Percentiles rank a stretch among this genome's conserved stretches.
phyloP scores from a whole-genome alignment of 2,888 invertebrate species.

The Eueremaeus valkanovi region DNA sequence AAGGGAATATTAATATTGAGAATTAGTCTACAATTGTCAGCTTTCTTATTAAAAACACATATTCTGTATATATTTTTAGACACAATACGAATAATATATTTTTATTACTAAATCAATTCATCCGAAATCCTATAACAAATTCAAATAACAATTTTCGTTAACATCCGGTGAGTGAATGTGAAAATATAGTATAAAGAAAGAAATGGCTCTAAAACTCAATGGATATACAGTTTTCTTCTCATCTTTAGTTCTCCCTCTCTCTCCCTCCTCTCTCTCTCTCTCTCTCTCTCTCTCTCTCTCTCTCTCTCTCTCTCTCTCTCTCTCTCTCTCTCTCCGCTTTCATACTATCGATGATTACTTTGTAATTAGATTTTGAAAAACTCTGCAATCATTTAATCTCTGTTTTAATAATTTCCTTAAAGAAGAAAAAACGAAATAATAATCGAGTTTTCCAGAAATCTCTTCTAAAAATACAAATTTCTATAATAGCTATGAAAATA shows the following conservation, averaged over 20 bases:
- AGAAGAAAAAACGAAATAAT: background rate
- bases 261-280: too few species aligned
- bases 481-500: background rate
- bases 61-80: too few species aligned
- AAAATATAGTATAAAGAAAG: background rate
- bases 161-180: background rate
- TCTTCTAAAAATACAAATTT: background rate
- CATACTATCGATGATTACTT: slow-evolving; percentile 1
- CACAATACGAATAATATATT: too few species aligned
- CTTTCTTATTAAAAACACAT: too few species aligned
- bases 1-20: too few species aligned
- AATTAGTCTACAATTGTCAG: too few species aligned
- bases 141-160: slow-evolving; percentile 21
- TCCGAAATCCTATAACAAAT: background rate
- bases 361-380: slow-evolving; percentile 20
- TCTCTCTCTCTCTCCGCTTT: background rate
- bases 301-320: too few species aligned
- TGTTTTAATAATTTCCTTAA: slow-evolving; percentile 27
- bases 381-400: background rate
- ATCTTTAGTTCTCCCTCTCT: too few species aligned
- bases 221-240: background rate
- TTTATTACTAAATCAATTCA: background rate
- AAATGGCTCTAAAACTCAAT: background rate
- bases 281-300: too few species aligned
- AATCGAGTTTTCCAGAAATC: background rate